Evolutionary conservation across 2,888 invertebrate species (phyloP).

Genomic region (Chouioia cunea): DNA sequence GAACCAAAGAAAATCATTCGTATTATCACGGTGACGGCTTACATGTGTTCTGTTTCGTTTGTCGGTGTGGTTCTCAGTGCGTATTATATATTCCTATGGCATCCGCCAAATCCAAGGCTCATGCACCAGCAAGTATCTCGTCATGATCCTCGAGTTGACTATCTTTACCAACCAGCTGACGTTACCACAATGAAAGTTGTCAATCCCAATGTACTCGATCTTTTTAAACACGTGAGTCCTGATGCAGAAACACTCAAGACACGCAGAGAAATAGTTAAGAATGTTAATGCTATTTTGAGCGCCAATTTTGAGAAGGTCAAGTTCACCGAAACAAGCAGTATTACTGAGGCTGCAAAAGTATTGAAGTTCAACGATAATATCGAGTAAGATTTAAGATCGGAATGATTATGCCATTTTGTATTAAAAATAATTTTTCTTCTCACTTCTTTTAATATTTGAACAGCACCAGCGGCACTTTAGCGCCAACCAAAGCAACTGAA

Average conservation of each 20-base stretch:
- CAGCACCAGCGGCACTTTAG: background rate
- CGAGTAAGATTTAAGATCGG: slow-evolving; percentile 1
- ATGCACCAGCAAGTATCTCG: slow-evolving; percentile 48
- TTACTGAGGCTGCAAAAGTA: too few species aligned
- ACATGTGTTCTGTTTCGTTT: slow-evolving; percentile 87
- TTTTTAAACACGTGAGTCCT: background rate
- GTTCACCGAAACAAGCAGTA: background rate
- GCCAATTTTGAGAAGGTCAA: slow-evolving; percentile 32
- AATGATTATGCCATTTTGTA: background rate
- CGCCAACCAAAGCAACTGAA: background rate
- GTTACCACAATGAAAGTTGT: background rate
- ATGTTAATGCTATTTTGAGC: slow-evolving; percentile 39
- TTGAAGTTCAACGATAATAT: background rate
- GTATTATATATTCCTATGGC: slow-evolving; percentile 87
- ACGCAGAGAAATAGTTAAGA: slow-evolving; percentile 43
- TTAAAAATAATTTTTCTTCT: background rate
- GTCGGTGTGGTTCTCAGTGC: slow-evolving; percentile 85
- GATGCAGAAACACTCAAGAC: slow-evolving; percentile 23
- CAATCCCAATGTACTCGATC: background rate
- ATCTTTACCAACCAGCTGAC: background rate
- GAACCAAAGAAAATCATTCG: slow-evolving; percentile 70
- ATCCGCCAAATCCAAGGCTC: slow-evolving; percentile 73
- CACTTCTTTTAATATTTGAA: too few species aligned
- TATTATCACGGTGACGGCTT: slow-evolving; percentile 83
- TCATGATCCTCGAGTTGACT: slow-evolving; percentile 24